phyloP scores from a whole-genome alignment of 2,797 vertebrate species.

The Pelochelys cantorii region DNA sequence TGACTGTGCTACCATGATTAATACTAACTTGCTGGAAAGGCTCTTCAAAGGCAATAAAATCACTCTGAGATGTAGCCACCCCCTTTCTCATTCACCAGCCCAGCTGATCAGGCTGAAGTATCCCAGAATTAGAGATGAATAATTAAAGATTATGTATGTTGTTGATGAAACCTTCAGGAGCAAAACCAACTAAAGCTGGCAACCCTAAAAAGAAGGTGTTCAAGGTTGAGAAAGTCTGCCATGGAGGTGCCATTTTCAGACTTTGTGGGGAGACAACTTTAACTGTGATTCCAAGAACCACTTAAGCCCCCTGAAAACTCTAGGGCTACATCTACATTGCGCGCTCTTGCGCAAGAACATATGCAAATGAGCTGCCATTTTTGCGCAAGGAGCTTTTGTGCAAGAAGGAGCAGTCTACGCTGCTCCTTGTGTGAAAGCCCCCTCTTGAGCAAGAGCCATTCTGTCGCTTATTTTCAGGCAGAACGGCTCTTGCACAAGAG shows the following conservation, averaged over 20 bases:
- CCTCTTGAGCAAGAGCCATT: too few relatives aligned
- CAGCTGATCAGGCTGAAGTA: not conserved
- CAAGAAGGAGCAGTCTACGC: too few relatives aligned
- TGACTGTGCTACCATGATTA: not conserved
- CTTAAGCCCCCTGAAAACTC: not conserved
- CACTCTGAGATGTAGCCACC: not conserved
- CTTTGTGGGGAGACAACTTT: not conserved
- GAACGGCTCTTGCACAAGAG: too few relatives aligned
- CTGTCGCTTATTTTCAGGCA: too few relatives aligned
- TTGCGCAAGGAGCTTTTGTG: too few relatives aligned
- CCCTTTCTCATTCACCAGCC: not conserved
- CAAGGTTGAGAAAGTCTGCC: not conserved
- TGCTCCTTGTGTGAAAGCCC: too few relatives aligned
- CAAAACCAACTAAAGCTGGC: not conserved
- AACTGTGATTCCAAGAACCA: not conserved
- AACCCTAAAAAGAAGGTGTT: not conserved
- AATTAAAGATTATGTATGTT: not conserved
- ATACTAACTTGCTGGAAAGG: not conserved
- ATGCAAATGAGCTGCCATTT: too few relatives aligned
- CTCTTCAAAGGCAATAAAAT: not conserved
- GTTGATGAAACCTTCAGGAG: not conserved
- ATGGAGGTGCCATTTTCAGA: not conserved
- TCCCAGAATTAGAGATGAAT: not conserved
- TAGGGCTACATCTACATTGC: not conserved
- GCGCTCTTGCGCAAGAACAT: too few relatives aligned